Conservation (phyloP, 2,113 vertebrate species). For the Spheniscus mendiculus region DNA sequence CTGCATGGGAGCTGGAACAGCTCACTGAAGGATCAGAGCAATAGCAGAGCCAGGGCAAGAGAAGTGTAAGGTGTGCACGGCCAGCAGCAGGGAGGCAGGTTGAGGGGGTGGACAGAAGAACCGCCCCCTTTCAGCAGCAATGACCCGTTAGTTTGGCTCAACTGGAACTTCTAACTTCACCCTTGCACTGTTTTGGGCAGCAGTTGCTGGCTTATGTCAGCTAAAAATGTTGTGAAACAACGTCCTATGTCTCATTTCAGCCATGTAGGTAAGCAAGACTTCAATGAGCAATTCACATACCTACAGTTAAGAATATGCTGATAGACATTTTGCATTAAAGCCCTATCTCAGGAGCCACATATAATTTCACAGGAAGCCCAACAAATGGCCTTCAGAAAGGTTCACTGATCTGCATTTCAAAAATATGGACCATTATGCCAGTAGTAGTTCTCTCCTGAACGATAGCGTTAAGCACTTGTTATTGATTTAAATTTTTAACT, state of each 20-base stretch:
- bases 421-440: conserved; percentile 8
- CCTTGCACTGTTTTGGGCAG: background rate
- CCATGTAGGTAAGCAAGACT: conserved; percentile 25
- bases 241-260: background rate
- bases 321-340: conserved; percentile 20
- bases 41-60: background rate
- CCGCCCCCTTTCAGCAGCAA: background rate
- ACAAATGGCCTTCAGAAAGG: conserved; percentile 23
- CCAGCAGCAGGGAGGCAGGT: background rate
- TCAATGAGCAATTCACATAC: background rate
- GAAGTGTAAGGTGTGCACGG: background rate
- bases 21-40: background rate
- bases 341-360: background rate
- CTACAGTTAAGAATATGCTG: conserved; percentile 34
- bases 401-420: conserved; percentile 34
- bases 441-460: background rate
- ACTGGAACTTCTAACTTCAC: conserved; percentile 19
- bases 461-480: conserved; percentile 22
- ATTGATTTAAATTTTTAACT: conserved; percentile 50
- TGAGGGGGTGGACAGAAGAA: background rate
- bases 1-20: fast-evolving
- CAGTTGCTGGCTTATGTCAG: conserved; percentile 15
- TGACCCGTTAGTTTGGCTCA: conserved; percentile 35
- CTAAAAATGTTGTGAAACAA: conserved; percentile 28
- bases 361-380: conserved; percentile 4